Base-by-base conservation (phyloP, 2,888 invertebrate genomes). In the Dynastes maya region DNA sequence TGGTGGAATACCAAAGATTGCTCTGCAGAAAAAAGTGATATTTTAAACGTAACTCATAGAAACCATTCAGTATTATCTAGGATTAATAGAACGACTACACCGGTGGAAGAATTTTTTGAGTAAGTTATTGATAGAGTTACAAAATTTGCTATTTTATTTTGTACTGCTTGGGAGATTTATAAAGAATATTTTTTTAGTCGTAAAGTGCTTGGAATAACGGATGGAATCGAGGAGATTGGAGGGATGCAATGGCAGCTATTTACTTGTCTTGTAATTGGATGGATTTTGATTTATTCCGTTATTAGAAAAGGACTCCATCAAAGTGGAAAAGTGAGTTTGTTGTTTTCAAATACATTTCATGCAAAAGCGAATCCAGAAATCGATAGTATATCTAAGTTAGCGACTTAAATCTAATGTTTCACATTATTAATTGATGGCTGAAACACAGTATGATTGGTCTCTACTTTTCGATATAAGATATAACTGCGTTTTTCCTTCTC, bases 221-320 rank as follows among this genome's bases (percentile, higher is more conserved):
- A 90, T 55, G 90, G 91, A 16, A 91, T 93, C 67, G 91, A 94
- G 68, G 89, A 92, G 65, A 87, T 94, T 22, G 94, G 94, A 11
- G 89, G 90, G 2, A 89, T 95, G 83, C 92, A 93, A 84, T 94
- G 94, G 94, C 91, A 94, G 83, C 89, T 94, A 45, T 90, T 93
- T 45, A 90, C 91, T 4, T 92, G 93, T 84, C 88, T 94, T 22
- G 87, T 91, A 2, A 88, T 92, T 9, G 94, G 94, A 78, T 95
- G 94, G 91, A 83, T 93, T 22, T 89, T 94, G 76, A 92, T 94
- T 82, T 95, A 95, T 88, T 90, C 92, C 83, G 93, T 93, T 83
- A 90, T 95, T 81, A 92, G 94, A 89, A 93, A 94, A 85, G 95
- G 95, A 64, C 91, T 95, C 74, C 92, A 93, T 84, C 93, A 94